Base-by-base conservation (phyloP, 37 sponge, comb jelly and placozoan genomes). In the Theonella swinhoei region DNA sequence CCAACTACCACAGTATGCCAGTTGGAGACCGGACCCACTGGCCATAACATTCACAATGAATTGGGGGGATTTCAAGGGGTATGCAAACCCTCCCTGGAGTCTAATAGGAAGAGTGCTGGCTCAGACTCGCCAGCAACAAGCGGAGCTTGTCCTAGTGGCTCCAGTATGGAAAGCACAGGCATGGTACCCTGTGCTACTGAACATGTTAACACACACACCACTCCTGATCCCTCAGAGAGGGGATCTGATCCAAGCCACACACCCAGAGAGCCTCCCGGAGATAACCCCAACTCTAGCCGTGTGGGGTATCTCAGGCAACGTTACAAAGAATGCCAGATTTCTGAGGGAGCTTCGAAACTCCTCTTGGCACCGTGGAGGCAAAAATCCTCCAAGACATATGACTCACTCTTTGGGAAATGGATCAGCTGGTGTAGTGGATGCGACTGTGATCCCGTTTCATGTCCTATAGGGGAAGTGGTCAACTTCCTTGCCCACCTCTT, bases 261-360 rank as follows among this genome's bases (percentile, higher is more conserved):
- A 70, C 75, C 30, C 34, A 43, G 19, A 29, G 29, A 70, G 26
- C 38, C 28, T 33, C 35, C 82, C 82, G 36, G 72, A 71, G 22
- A 30, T 84, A 1, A 31, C 33, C 28, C 80, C 70, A 0, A 65
- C 32, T 63, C 71, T 88, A 75, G 82, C 82, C 82, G 71, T 69
- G 54, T 81, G 88, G 82, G 26, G 22, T 65, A 88, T 88, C 88
- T 88, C 88, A 42, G 88, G 88, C 35, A 42, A 58, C n/a, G 64
- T 33, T 81, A 61, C 77, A 20, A 3, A 35, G 35, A 20, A 22
- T 42, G 33, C 39, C 26, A 66, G 42, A 43, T 79, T 87, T 87
- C 67, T 20, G 72, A 54, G 31, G 77, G 34, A 61, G 82, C 66
- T 88, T 33, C 77, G 31, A 59, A 79, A 23, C 75, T 80, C 70